Conservation (phyloP, 1,140 invertebrate species). For the Drosophila paulistorum region DNA sequence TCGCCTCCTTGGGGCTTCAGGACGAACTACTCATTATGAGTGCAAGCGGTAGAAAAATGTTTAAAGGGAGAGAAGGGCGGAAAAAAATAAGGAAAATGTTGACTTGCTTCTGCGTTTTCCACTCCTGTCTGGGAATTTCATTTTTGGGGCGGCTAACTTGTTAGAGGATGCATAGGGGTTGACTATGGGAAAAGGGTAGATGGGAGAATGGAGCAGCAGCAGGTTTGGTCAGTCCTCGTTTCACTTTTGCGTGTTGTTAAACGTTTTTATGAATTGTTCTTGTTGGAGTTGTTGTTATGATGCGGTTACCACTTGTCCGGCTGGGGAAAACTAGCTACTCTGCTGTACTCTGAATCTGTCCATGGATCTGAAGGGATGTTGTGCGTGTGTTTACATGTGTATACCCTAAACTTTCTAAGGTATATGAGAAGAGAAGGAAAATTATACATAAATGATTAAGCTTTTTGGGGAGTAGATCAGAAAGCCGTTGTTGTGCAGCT, state of each 20-base stretch:
- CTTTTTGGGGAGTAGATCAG: too few species aligned
- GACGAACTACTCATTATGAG: conserved; percentile 65
- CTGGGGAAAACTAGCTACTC: conserved; percentile 31
- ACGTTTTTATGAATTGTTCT: conserved; percentile 76
- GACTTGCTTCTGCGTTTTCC: conserved; percentile 12
- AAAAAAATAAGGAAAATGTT: neutral
- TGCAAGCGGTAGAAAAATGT: conserved; percentile 40
- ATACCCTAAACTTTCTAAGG: neutral
- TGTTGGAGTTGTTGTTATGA: conserved; percentile 27
- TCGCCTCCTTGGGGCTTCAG: conserved; percentile 13
- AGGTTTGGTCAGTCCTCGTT: conserved; percentile 29
- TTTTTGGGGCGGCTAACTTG: conserved; percentile 34
- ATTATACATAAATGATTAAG: too few species aligned
- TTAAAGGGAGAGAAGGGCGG: neutral
- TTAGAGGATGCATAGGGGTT: conserved; percentile 7
- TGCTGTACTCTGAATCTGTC: neutral
- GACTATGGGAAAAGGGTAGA: conserved; percentile 15
- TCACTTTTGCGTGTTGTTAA: conserved; percentile 76
- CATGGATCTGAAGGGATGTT: neutral
- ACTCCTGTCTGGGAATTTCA: conserved; percentile 71
- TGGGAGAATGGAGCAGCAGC: neutral
- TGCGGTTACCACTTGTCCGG: conserved; percentile 55
- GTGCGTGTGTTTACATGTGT: neutral
- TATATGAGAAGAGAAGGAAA: neutral
- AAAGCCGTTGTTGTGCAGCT: too few species aligned